These are phyloP conservation scores for Oedothorax gibbosus DNA, from an alignment of 1,140 invertebrate species.

Conservation along the genomic window DNA sequence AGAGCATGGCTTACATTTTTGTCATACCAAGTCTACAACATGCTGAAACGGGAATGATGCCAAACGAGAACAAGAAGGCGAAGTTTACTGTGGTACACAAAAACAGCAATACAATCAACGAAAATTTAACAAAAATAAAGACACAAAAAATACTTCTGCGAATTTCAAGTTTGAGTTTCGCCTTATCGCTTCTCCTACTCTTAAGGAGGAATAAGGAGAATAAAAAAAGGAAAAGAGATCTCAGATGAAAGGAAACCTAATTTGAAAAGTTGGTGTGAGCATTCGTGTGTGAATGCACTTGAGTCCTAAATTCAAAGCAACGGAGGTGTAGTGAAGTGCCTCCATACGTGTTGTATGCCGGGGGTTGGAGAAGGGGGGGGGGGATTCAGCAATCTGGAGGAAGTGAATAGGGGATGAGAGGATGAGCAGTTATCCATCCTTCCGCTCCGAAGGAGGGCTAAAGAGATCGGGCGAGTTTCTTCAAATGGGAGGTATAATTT, in stretches of 20 bases:
- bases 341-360: conserved; percentile 26
- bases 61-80: conserved; percentile 22
- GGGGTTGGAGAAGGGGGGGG: neutral
- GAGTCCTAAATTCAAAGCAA: conserved; percentile 46
- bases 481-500: conserved; percentile 2
- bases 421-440: conserved; percentile 17
- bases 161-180: conserved; percentile 29
- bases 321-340: neutral
- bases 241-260: conserved; percentile 51
- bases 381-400: conserved; percentile 4
- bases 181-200: conserved; percentile 12
- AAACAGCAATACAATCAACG: neutral
- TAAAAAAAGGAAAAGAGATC: conserved; percentile 5
- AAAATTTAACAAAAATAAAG: conserved; percentile 17
- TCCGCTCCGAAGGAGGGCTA: neutral
- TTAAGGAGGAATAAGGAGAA: conserved; percentile 1
- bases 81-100: conserved; percentile 1
- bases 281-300: conserved; percentile 55
- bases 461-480: conserved; percentile 12
- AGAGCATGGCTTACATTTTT: too few relatives aligned
- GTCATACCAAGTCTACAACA: neutral
- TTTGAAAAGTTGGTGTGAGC: conserved; percentile 56
- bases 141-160: conserved; percentile 36
- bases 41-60: conserved; percentile 13
- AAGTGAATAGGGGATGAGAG: conserved; percentile 20